Evolutionary conservation across 2,113 vertebrate genomes (phyloP).

Genomic region (Oncorhynchus masou): DNA sequence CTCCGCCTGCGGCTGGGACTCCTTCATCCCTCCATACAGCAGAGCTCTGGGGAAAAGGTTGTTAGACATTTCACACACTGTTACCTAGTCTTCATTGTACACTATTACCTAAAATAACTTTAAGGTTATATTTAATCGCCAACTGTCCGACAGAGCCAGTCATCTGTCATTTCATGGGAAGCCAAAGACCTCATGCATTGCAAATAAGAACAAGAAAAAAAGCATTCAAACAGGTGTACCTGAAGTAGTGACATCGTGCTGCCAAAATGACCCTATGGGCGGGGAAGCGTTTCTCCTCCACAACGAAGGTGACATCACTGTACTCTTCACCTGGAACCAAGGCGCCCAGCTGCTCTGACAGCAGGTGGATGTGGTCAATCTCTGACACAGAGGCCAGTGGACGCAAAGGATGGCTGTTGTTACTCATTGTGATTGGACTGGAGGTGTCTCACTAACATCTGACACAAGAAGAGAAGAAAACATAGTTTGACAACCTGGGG

Average conservation of each 20-base stretch:
- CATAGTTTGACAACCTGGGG: not conserved
- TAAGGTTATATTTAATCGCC: not conserved
- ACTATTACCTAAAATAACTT: not conserved
- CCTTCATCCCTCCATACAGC: slow-evolving; percentile 94
- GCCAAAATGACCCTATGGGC: slow-evolving; percentile 96
- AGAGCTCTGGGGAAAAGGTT: slow-evolving; percentile 79
- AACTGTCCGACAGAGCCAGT: not conserved
- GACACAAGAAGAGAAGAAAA: not conserved
- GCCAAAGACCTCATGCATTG: not conserved
- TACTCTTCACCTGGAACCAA: slow-evolving; percentile 93
- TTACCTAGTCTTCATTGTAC: not conserved
- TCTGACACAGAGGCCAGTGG: slow-evolving; percentile 90
- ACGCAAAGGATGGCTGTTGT: slow-evolving; percentile 93
- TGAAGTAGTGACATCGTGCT: slow-evolving; percentile 96
- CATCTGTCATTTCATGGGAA: not conserved
- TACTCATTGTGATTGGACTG: slow-evolving; percentile 84
- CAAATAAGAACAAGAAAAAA: not conserved
- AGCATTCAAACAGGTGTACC: slow-evolving; percentile 64
- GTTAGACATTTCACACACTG: not conserved
- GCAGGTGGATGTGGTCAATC: slow-evolving; percentile 95
- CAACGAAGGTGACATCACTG: slow-evolving; percentile 95
- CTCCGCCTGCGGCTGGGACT: slow-evolving; percentile 94
- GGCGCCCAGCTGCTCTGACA: slow-evolving; percentile 95
- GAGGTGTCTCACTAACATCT: slow-evolving; percentile 65
- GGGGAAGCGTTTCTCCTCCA: slow-evolving; percentile 93